These are phyloP conservation scores for Muscicapa adusta DNA, from an alignment of 2,113 vertebrate genomes.

Conservation along the genomic window DNA sequence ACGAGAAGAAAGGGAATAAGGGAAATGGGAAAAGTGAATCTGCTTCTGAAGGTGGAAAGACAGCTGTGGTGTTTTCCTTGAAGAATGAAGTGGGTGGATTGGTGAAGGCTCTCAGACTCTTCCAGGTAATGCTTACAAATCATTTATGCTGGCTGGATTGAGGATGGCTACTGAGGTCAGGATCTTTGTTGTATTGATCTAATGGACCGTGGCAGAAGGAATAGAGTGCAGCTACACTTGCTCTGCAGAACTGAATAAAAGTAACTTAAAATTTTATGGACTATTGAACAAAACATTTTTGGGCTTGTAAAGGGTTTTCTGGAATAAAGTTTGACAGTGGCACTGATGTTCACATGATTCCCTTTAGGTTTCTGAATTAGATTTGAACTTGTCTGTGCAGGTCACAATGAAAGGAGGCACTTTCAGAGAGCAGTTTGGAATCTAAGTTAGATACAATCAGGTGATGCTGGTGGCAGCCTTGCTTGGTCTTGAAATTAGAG, in stretches of 20 bases:
- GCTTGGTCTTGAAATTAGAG: not conserved
- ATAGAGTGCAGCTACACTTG: not conserved
- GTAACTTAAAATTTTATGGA: not conserved
- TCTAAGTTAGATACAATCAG: not conserved
- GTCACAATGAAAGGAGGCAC: not conserved
- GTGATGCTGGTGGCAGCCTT: not conserved
- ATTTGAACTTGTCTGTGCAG: not conserved
- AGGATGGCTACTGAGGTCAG: not conserved
- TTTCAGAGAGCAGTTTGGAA: not conserved
- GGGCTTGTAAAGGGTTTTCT: not conserved
- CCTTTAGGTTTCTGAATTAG: not conserved
- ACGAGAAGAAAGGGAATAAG: conserved; percentile 78
- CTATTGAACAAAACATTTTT: conserved; percentile 1
- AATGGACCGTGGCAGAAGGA: not conserved
- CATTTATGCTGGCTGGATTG: not conserved
- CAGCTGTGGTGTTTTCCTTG: conserved; percentile 89
- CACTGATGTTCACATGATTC: not conserved
- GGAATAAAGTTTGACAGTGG: not conserved
- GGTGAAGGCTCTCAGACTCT: conserved; percentile 88
- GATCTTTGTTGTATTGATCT: not conserved
- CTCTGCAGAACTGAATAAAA: not conserved
- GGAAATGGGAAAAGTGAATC: conserved; percentile 65
- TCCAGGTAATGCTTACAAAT: conserved; percentile 82
- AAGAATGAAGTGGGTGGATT: conserved; percentile 95
- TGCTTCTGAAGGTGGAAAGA: conserved; percentile 78